phyloP scores from a whole-genome alignment of 2,113 vertebrate genomes.

The Nicator chloris region DNA sequence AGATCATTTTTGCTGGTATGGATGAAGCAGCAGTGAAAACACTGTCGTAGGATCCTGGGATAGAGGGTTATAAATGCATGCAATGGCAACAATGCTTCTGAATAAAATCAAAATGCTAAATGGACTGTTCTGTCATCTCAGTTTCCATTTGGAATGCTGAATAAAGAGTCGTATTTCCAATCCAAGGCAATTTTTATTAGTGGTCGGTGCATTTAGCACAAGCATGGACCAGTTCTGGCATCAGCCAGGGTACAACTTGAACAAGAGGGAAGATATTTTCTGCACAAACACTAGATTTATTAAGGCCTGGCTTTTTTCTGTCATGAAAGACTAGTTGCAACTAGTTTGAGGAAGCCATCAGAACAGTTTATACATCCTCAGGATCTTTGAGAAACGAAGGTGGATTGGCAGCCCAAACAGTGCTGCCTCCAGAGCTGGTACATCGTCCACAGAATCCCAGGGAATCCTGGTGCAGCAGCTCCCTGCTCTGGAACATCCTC shows the following conservation, averaged over 20 bases:
- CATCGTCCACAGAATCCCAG: background rate
- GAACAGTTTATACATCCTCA: background rate
- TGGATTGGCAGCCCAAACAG: background rate
- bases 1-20: slow-evolving; percentile 42
- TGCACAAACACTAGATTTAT: slow-evolving; percentile 29
- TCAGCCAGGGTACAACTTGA: background rate
- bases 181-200: slow-evolving; percentile 55
- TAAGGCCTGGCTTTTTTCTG: background rate
- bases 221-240: slow-evolving; percentile 47
- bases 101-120: slow-evolving; percentile 34
- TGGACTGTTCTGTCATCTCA: slow-evolving; percentile 27
- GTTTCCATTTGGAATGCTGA: slow-evolving; percentile 57
- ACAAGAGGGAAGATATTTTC: slow-evolving; percentile 35
- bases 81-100: slow-evolving; percentile 43
- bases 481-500: background rate
- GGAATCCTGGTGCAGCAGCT: background rate
- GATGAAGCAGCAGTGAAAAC: slow-evolving; percentile 48
- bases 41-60: background rate
- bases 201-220: slow-evolving; percentile 18
- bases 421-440: background rate
- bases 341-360: background rate
- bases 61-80: slow-evolving; percentile 52
- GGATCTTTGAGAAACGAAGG: background rate
- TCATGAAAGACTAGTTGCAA: background rate
- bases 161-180: slow-evolving; percentile 31